phyloP scores from a whole-genome alignment of 2,797 vertebrate genomes.

The Phrynocephalus guinanensis region DNA sequence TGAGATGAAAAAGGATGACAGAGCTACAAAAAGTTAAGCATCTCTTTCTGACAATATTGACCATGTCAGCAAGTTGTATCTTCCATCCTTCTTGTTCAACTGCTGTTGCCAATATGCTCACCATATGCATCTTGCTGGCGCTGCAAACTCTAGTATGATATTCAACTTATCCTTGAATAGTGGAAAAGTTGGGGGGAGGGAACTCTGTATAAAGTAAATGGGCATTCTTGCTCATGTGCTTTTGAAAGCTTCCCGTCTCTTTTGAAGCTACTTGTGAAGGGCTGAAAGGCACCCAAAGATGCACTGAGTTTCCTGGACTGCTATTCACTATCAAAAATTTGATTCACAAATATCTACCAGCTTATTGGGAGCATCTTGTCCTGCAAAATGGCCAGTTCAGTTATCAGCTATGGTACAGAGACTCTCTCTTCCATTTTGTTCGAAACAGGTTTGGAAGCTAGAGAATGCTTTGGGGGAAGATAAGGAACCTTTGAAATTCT shows the following conservation, averaged over 20 bases:
- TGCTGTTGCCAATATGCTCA: neutral
- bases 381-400: neutral
- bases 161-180: neutral
- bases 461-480: neutral
- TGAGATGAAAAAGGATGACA: neutral
- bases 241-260: neutral
- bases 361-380: neutral
- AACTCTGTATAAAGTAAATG: neutral
- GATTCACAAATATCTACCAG: neutral
- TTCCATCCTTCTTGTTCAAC: neutral
- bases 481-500: no score
- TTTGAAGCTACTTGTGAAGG: neutral
- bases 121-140: no score
- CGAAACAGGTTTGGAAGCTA: neutral
- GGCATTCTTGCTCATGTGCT: neutral
- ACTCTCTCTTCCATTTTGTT: neutral
- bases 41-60: neutral
- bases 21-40: neutral
- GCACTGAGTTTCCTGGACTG: no score
- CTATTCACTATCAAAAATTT: neutral
- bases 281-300: neutral
- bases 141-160: neutral
- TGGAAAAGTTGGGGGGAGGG: neutral
- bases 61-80: neutral
- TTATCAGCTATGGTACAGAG: neutral